Percentiles rank a stretch among this genome's conserved stretches.
Conservation (phyloP, 2,113 vertebrate genomes). For the Myocastor coypus region DNA sequence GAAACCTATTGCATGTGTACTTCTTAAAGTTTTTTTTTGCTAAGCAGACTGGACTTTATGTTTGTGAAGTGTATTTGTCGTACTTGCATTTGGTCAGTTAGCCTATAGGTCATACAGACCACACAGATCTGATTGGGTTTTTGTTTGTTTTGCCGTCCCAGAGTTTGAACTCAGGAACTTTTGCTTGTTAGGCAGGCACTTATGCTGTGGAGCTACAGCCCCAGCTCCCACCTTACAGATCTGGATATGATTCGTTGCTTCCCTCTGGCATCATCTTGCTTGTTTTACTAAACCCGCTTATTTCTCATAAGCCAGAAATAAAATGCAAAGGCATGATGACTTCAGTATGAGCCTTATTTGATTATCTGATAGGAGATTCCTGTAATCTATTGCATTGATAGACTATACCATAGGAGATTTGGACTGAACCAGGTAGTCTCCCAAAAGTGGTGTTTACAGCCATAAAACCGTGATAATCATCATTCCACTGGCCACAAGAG, state of each 20-base stretch:
- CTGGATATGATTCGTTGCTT: not conserved
- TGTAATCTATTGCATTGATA: no score
- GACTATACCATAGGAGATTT: not conserved
- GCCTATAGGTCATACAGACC: not conserved
- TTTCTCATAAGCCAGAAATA: not conserved
- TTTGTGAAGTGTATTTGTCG: not conserved
- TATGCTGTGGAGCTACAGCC: no score
- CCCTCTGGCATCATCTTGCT: not conserved
- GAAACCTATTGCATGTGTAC: not conserved
- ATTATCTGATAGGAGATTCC: no score
- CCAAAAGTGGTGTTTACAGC: not conserved
- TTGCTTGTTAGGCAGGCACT: no score
- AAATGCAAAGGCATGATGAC: slow-evolving; percentile 1
- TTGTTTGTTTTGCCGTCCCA: no score
- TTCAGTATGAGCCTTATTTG: not conserved
- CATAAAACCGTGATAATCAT: not conserved
- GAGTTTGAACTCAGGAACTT: no score
- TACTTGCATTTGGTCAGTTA: slow-evolving; percentile 1
- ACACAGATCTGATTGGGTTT: not conserved
- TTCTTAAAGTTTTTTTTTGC: not conserved
- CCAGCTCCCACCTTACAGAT: not conserved
- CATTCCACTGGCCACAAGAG: not conserved
- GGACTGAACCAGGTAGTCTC: not conserved
- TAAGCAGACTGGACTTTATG: not conserved
- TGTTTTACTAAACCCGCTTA: not conserved